Base-by-base conservation (phyloP, 30 jellyfish, hydroid and myxozoan species). In the Haliclystus octoradiatus region DNA sequence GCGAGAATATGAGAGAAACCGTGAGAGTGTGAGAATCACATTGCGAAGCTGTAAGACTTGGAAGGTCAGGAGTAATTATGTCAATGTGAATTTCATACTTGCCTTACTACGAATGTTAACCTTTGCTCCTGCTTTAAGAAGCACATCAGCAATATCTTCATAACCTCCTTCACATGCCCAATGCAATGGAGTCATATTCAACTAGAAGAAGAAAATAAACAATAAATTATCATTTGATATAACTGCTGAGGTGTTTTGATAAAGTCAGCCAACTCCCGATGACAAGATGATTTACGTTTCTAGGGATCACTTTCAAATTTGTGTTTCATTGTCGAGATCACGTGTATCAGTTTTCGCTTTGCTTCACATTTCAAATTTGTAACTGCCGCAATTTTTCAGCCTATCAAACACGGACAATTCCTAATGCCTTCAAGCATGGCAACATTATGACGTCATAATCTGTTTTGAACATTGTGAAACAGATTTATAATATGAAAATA, bases 171-270 rank as follows among this genome's bases (percentile, higher is more conserved):
- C 96, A 15, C 77, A 92, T 7, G 96, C 96, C 96, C 96, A 85
- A 63, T 85, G 96, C n/a, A 85, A 74, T 1, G 96, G 96, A 2
- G 96, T 85, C 96, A 85, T 85, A n/a, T 66, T 85, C 33, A 85
- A 33, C 96, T 85, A 64, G 52, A 77, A 35, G 22, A 0, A 70
- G 23, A 12, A 53, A 19, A 40, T 5, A 40, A 19, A 40, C 19
- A 40, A 40, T n/a, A n/a, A n/a, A n/a, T n/a, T n/a, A n/a, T n/a
- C n/a, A n/a, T n/a, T n/a, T n/a, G n/a, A n/a, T n/a, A n/a, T n/a
- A n/a, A n/a, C n/a, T n/a, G n/a, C 12, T 46, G 60, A 46, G 15
- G 60, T 46, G n/a, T 46, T 46, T 46, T 12, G 60, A 46, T 12
- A 46, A 46, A n/a, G 15, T 9, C 12, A n/a, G n/a, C 12, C n/a